Base-by-base conservation (phyloP, 1,140 invertebrate species). In the Coenobita brevimanus region DNA sequence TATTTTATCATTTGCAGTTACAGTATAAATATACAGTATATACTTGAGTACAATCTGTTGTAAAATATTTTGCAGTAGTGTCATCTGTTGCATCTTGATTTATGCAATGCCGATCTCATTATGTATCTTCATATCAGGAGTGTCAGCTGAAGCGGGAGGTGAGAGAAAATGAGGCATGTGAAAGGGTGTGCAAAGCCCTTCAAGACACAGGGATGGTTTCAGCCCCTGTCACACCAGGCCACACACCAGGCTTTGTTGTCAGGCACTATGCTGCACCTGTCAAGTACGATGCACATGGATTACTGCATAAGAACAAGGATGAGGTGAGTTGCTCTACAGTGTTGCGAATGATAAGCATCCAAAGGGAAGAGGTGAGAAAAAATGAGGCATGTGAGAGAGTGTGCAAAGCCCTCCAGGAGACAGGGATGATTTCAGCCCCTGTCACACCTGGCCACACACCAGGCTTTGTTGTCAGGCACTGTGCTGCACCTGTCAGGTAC, bases 221-320 rank as follows among this genome's bases (percentile, higher is more conserved):
- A 17, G 36, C 79, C 69, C 90, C 81, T 76, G 71, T 30, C 10
- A 79, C 54, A 1, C 82, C 43, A n/a, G 60, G 71, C 3, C 76
- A 89, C 50, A 89, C 80, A 43, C 88, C 91, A 73, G 89, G 89
- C 10, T 93, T 93, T 89, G 87, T 92, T 4, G 91, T 93, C 38
- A 89, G 90, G 36, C 93, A 93, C 91, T 93, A 93, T 85, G 92
- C 93, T 13, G 91, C 91, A 6, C 89, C 91, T 6, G 93, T 93
- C 4, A 90, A 91, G 81, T 93, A 93, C 90, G 89, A 91, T 30
- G 91, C 92, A 21, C 62, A 90, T 33, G 92, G 92, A 76, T 91
- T 93, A 78, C 83, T 93, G 3, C 90, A 92, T 13, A 93, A 93
- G 91, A 93, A 93, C 89, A 91, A 91, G 71, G 93, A 93, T 89